phyloP scores from a whole-genome alignment of 2,113 vertebrate species.

The Aphelocoma coerulescens region DNA sequence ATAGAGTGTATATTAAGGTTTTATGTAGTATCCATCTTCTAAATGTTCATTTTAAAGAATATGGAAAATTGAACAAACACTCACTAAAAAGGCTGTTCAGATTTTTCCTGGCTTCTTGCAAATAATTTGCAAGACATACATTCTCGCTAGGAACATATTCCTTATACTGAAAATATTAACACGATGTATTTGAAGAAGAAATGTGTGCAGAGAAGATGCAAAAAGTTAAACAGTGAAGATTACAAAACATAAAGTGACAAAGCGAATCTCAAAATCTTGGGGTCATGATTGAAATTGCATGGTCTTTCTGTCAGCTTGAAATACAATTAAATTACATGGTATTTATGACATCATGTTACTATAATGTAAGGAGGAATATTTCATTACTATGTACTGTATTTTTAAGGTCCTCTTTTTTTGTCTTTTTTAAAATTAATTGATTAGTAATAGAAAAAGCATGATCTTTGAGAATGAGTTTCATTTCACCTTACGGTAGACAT shows the following conservation, averaged over 20 bases:
- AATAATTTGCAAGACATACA: not conserved
- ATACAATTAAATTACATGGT: not conserved
- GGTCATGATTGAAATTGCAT: not conserved
- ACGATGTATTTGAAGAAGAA: not conserved
- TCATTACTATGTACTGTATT: not conserved
- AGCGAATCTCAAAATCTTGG: not conserved
- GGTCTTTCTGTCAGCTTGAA: not conserved
- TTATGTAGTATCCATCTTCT: not conserved
- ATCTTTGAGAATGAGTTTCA: not conserved
- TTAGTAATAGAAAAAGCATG: not conserved
- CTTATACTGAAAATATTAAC: not conserved
- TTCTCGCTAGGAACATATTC: not conserved
- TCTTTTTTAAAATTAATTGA: not conserved
- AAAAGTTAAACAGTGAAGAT: not conserved
- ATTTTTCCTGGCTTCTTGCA: not conserved
- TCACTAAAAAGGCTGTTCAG: not conserved
- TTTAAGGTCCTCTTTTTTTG: not conserved
- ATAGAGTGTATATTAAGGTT: not conserved
- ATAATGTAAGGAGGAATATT: not conserved
- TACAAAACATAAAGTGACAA: not conserved
- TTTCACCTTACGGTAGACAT: not conserved
- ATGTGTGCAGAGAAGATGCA: not conserved
- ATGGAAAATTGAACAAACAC: not conserved
- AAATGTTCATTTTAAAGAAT: not conserved
- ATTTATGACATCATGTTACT: not conserved